Evolutionary conservation across 2,888 invertebrate genomes (phyloP).

Genomic region (Athalia circularis): DNA sequence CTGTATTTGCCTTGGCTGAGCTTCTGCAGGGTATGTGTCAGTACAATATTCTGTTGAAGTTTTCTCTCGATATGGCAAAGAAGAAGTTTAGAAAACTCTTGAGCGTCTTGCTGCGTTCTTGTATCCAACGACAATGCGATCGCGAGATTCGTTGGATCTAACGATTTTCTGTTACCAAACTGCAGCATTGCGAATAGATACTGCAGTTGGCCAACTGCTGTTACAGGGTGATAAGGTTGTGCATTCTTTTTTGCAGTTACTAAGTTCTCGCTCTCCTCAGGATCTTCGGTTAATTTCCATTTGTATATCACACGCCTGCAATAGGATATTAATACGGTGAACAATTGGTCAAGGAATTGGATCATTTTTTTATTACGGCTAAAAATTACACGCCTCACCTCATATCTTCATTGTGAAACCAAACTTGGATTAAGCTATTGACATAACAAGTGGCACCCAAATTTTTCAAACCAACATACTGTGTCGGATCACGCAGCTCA

Average conservation of each 20-base stretch:
- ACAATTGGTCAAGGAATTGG: slow-evolving; percentile 41
- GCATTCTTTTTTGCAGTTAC: slow-evolving; percentile 59
- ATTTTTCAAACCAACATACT: slow-evolving; percentile 79
- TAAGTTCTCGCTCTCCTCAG: slow-evolving; percentile 66
- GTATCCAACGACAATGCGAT: slow-evolving; percentile 77
- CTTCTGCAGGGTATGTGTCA: slow-evolving; percentile 66
- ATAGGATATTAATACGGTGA: slow-evolving; percentile 45
- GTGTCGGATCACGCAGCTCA: slow-evolving; percentile 72
- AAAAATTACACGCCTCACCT: slow-evolving; percentile 65
- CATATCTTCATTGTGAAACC: slow-evolving; percentile 79
- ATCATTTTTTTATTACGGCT: too few species aligned
- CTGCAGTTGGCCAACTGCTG: slow-evolving; percentile 77
- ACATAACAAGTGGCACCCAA: slow-evolving; percentile 82
- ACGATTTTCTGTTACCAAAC: slow-evolving; percentile 75
- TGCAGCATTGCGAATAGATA: slow-evolving; percentile 79
- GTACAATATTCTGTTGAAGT: slow-evolving; percentile 68
- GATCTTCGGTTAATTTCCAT: slow-evolving; percentile 76
- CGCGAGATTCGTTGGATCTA: slow-evolving; percentile 78
- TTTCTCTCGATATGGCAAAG: slow-evolving; percentile 77
- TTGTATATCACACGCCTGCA: slow-evolving; percentile 77
- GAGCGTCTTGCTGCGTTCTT: slow-evolving; percentile 80
- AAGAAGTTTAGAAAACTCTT: slow-evolving; percentile 80
- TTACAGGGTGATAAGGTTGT: slow-evolving; percentile 70
- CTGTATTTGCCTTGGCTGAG: slow-evolving; percentile 70
- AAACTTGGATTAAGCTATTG: slow-evolving; percentile 79